Conservation (phyloP, 2,888 invertebrate genomes). For the Scrobipalpa costella region DNA sequence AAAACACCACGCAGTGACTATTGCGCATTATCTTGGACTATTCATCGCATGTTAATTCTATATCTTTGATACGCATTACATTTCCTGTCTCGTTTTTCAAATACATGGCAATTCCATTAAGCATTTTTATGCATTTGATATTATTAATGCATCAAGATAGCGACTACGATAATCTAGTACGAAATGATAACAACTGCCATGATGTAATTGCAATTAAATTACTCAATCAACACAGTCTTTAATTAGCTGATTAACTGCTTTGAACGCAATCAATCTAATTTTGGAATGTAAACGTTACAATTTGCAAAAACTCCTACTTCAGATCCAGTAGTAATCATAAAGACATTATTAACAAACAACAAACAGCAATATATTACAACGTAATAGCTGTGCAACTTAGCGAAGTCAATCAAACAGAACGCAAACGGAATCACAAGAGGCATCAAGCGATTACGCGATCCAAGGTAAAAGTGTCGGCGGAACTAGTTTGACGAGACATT, state of each 20-base stretch:
- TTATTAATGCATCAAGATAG: neutral
- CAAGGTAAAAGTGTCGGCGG: constrained; percentile 19
- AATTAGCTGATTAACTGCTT: no score
- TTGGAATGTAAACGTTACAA: neutral
- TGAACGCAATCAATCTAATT: neutral
- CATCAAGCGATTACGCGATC: neutral
- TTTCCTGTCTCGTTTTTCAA: no score
- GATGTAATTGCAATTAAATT: no score
- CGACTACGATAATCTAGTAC: neutral
- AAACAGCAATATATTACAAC: neutral
- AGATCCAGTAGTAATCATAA: neutral
- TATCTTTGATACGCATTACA: no score
- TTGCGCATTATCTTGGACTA: constrained; percentile 8
- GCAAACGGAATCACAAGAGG: constrained; percentile 1
- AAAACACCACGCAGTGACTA: neutral
- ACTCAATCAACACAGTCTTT: no score
- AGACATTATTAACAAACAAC: neutral
- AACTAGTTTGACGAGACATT: constrained; percentile 21
- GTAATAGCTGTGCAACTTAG: neutral
- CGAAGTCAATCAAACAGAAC: neutral
- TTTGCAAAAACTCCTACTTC: neutral
- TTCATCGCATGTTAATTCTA: neutral
- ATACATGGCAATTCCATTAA: neutral
- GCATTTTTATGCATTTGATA: neutral
- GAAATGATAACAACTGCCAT: no score